Conservation (phyloP, 2,888 invertebrate genomes). For the Trichogramma dendrolimi region DNA sequence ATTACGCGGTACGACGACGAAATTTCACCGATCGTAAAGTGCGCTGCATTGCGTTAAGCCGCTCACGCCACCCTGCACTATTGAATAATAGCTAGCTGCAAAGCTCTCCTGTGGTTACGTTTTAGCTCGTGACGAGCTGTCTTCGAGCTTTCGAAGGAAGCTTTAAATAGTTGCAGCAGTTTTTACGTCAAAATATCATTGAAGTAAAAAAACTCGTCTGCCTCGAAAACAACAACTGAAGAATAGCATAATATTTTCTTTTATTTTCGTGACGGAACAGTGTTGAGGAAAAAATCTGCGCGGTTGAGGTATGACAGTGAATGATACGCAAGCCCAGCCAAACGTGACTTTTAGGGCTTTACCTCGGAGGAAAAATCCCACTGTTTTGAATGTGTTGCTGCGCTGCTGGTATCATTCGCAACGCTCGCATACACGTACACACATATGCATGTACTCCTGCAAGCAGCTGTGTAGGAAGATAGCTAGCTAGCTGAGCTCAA, state of each 20-base stretch:
- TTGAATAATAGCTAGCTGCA: too few species aligned
- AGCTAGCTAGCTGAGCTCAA: conserved; percentile 4
- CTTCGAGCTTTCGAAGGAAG: too few species aligned
- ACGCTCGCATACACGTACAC: conserved; percentile 22
- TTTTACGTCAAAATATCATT: too few species aligned
- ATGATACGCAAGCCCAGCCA: conserved; percentile 21
- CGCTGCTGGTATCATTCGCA: neutral
- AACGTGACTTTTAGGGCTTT: conserved; percentile 24
- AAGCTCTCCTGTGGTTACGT: too few species aligned
- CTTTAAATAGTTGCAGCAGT: too few species aligned
- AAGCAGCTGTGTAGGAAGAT: neutral
- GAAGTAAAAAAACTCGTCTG: too few species aligned
- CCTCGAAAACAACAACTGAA: too few species aligned
- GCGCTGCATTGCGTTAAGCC: too few species aligned
- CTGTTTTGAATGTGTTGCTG: conserved; percentile 22
- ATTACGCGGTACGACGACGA: too few species aligned
- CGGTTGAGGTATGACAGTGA: conserved; percentile 22
- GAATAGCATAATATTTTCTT: conserved; percentile 2
- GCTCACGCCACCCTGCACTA: too few species aligned
- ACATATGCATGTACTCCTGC: conserved; percentile 12
- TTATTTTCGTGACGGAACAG: conserved; percentile 6
- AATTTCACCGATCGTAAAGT: too few species aligned
- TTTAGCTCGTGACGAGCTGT: too few species aligned
- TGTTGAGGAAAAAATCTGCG: conserved; percentile 14
- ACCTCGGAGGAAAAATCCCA: conserved; percentile 19